A percentile compares a stretch with the other conserved stretches of the same genome.
Evolutionary conservation across 1,140 invertebrate genomes (phyloP).

Genomic region (Drosophila lowei): DNA sequence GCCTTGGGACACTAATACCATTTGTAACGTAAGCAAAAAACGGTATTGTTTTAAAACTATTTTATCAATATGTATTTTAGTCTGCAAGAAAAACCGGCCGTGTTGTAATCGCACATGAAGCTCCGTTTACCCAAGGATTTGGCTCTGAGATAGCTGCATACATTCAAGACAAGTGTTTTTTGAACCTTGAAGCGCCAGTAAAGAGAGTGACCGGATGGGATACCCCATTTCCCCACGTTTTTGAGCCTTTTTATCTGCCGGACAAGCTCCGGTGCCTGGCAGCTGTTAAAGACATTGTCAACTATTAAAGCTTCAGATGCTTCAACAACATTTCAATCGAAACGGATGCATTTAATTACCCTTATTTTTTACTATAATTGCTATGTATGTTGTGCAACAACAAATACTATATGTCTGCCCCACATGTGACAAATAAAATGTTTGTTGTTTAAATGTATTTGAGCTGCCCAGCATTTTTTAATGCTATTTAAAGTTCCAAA

Average conservation of each 20-base stretch:
- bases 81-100: slow-evolving; percentile 97
- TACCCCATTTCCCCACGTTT: slow-evolving; percentile 98
- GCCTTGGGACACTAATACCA: slow-evolving; percentile 97
- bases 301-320: slow-evolving; percentile 42
- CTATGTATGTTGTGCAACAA: too few relatives aligned
- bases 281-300: slow-evolving; percentile 89
- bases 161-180: slow-evolving; percentile 97
- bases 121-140: slow-evolving; percentile 97
- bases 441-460: too few relatives aligned
- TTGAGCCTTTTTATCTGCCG: slow-evolving; percentile 97
- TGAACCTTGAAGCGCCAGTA: slow-evolving; percentile 97
- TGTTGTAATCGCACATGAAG: slow-evolving; percentile 96
- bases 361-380: too few relatives aligned
- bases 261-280: slow-evolving; percentile 96
- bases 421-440: too few relatives aligned
- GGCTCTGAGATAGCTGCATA: slow-evolving; percentile 97
- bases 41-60: neutral
- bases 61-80: slow-evolving; percentile 85
- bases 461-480: too few relatives aligned
- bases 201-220: slow-evolving; percentile 97
- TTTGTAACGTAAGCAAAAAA: slow-evolving; percentile 90
- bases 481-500: too few relatives aligned
- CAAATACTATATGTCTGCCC: too few relatives aligned
- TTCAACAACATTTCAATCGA: slow-evolving; percentile 12
- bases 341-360: slow-evolving; percentile 75